These are phyloP conservation scores for Calliphora vicina DNA, from an alignment of 1,140 invertebrate species.

Conservation along the genomic window DNA sequence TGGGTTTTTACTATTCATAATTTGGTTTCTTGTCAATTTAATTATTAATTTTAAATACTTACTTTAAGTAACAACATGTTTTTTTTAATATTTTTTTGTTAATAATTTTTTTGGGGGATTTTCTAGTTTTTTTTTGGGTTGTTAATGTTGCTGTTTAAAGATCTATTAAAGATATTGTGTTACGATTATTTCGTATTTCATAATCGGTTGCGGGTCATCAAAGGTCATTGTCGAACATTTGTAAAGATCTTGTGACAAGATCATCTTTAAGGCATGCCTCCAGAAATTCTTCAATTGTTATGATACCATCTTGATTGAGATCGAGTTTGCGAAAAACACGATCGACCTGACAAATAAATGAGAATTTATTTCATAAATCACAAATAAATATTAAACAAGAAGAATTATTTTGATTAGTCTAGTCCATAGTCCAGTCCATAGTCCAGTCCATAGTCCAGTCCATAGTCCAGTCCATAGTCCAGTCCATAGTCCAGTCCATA, in stretches of 20 bases:
- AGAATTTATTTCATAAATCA: no score
- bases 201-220: constrained; percentile 57
- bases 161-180: constrained; percentile 60
- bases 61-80: constrained; percentile 30
- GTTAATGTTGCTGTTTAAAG: constrained; percentile 46
- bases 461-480: no score
- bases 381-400: no score
- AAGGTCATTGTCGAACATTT: constrained; percentile 79
- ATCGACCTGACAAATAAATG: constrained; percentile 69
- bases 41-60: constrained; percentile 23
- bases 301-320: constrained; percentile 92
- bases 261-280: constrained; percentile 93
- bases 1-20: not conserved
- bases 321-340: constrained; percentile 90
- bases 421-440: no score
- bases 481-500: no score
- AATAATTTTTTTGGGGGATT: not conserved
- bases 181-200: constrained; percentile 53
- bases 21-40: not conserved
- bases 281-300: constrained; percentile 96
- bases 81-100: constrained; percentile 7
- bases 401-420: no score
- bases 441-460: no score
- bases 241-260: constrained; percentile 80
- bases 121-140: not conserved